These are phyloP conservation scores for Sebastes oblongus DNA, from an alignment of 2,797 vertebrate species.

Conservation along the genomic window DNA sequence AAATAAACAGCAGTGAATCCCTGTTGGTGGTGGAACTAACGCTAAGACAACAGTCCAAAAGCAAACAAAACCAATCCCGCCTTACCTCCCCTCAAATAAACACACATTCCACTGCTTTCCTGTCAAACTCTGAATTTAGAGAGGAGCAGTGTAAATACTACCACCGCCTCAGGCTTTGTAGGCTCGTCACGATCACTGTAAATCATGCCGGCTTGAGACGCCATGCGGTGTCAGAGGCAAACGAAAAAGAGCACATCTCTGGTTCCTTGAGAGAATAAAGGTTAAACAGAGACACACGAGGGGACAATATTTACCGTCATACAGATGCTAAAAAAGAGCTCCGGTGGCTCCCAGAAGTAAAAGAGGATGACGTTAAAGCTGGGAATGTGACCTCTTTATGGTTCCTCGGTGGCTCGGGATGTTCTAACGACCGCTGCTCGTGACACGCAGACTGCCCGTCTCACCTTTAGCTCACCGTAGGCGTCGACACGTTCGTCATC, in stretches of 20 bases:
- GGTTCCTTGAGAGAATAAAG: slow-evolving; percentile 5
- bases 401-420: slow-evolving; percentile 37
- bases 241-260: slow-evolving; percentile 26
- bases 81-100: slow-evolving; percentile 73
- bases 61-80: slow-evolving; percentile 65
- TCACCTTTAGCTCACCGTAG: slow-evolving; percentile 46
- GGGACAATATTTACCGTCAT: slow-evolving; percentile 76
- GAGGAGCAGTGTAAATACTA: slow-evolving; percentile 58
- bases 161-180: slow-evolving; percentile 15
- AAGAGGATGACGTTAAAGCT: slow-evolving; percentile 40
- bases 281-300: slow-evolving; percentile 54
- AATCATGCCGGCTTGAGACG: slow-evolving; percentile 54
- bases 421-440: slow-evolving; percentile 7
- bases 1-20: slow-evolving; percentile 79
- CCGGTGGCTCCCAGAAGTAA: slow-evolving; percentile 4
- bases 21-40: slow-evolving; percentile 69
- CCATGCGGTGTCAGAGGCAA: slow-evolving; percentile 30
- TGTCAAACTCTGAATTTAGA: slow-evolving; percentile 40
- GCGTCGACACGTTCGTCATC: slow-evolving; percentile 26
- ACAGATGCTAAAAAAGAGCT: slow-evolving; percentile 43
- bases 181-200: slow-evolving; percentile 58
- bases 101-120: slow-evolving; percentile 52
- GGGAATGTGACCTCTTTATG: slow-evolving; percentile 63
- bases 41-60: slow-evolving; percentile 70
- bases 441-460: slow-evolving; percentile 55